phyloP scores from a whole-genome alignment of 2,888 invertebrate species.

The Rhamphomyia laevipes region DNA sequence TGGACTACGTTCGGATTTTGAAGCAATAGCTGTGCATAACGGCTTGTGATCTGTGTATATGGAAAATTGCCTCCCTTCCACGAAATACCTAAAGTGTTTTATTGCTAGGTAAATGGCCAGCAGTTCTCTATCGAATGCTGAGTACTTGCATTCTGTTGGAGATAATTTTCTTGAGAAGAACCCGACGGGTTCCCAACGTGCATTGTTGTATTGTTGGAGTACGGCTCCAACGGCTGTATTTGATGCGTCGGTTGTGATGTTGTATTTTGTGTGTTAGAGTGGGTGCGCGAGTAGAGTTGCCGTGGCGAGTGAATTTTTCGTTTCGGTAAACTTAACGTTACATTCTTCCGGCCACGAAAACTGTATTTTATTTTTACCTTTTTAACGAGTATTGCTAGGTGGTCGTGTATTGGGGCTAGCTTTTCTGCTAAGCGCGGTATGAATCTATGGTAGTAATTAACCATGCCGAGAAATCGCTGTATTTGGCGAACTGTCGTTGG shows the following conservation, averaged over 20 bases:
- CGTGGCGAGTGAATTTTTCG: background rate
- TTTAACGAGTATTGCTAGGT: background rate
- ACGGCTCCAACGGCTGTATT: conserved; percentile 28
- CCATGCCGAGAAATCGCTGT: background rate
- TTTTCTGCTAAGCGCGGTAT: background rate
- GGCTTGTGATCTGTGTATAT: conserved; percentile 28
- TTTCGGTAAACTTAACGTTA: background rate
- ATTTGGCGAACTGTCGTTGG: background rate
- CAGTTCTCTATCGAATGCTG: conserved; percentile 29
- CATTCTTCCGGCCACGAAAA: background rate
- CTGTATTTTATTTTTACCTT: background rate
- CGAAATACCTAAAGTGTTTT: conserved; percentile 25
- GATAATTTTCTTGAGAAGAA: conserved; percentile 27
- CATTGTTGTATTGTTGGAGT: conserved; percentile 22
- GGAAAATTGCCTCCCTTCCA: conserved; percentile 26
- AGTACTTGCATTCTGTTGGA: conserved; percentile 23
- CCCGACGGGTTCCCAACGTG: conserved; percentile 24
- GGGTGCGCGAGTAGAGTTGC: background rate
- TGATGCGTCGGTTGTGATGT: conserved; percentile 19
- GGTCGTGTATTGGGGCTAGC: background rate
- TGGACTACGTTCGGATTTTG: conserved; percentile 21
- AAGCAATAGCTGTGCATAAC: conserved; percentile 20
- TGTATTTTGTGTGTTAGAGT: conserved; percentile 12
- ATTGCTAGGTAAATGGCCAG: conserved; percentile 28
- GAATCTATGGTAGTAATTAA: background rate